Conservation (phyloP, 2,888 invertebrate species). For the Opisthograptis luteolata region DNA sequence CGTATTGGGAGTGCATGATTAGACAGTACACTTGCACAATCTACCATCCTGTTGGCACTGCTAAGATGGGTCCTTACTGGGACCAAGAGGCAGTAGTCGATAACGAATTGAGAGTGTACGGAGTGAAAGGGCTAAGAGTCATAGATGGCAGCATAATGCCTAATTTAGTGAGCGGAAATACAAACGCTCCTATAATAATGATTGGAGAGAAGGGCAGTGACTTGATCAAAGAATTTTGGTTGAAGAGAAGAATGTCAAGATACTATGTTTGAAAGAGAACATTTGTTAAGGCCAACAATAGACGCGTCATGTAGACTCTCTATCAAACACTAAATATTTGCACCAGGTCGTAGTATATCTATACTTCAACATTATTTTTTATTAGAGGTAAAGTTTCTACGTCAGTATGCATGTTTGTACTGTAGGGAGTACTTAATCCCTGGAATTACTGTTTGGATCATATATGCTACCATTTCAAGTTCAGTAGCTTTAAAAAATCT, state of each 20-base stretch:
- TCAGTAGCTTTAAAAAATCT: no score
- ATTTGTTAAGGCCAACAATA: no score
- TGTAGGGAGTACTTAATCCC: no score
- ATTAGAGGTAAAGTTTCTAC: no score
- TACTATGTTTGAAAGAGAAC: constrained; percentile 70
- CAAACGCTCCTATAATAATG: constrained; percentile 95
- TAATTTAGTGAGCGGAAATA: constrained; percentile 92
- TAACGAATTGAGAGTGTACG: constrained; percentile 90
- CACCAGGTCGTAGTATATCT: no score
- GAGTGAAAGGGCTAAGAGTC: constrained; percentile 90
- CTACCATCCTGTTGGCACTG: constrained; percentile 94
- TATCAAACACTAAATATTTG: no score
- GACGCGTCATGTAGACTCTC: no score
- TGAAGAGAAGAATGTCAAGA: constrained; percentile 82
- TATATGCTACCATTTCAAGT: no score
- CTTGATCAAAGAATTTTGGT: constrained; percentile 93
- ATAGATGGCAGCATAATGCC: constrained; percentile 95
- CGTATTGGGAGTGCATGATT: constrained; percentile 95
- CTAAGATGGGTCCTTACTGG: constrained; percentile 95
- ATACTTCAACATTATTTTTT: no score
- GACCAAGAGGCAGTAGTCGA: constrained; percentile 93
- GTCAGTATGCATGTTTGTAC: no score
- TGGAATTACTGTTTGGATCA: no score
- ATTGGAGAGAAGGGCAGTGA: constrained; percentile 95
- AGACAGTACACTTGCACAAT: constrained; percentile 92